Base-by-base conservation (phyloP, 2,888 invertebrate species). In the Alloscopus bannaensis region DNA sequence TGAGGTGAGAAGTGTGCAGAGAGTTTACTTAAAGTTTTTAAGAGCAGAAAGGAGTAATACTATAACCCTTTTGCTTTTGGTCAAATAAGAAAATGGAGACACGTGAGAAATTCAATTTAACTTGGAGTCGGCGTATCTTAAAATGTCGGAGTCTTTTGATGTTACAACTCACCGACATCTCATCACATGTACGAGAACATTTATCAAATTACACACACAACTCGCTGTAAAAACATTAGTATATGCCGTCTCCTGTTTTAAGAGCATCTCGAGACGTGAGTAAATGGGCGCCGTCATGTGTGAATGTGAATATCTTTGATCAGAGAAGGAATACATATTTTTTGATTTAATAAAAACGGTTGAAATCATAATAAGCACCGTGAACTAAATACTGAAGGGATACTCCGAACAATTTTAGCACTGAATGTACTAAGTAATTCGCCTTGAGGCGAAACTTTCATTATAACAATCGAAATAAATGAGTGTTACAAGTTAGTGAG, bases 1-100 rank as follows among this genome's bases (percentile, higher is more conserved):
- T 57, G 40, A 64, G 77, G 77, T 64, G 65, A 29, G 70, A 78
- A 78, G 77, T 70, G 77, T 78, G 36, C 36, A 36, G 36, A 36
- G 13, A 8, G 13, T 8, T 36, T 36, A 8, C 36, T 36, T 36
- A 36, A 36, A 36, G 13, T 36, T 52, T 22, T 24, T n/a, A n/a
- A n/a, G n/a, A n/a, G n/a, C n/a, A n/a, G n/a, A n/a, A n/a, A n/a
- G n/a, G n/a, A n/a, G n/a, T n/a, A n/a, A n/a, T n/a, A n/a, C n/a
- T n/a, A n/a, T n/a, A n/a, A n/a, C n/a, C n/a, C n/a, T n/a, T n/a
- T n/a, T n/a, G n/a, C n/a, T n/a, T n/a, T n/a, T n/a, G n/a, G n/a
- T n/a, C n/a, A n/a, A n/a, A n/a, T n/a, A n/a, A n/a, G n/a, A n/a
- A n/a, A n/a, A n/a, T n/a, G n/a, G n/a, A n/a, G n/a, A n/a, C n/a